Evolutionary conservation across 92 coral and sea anemone genomes (phyloP).

Genomic region (Epizoanthus ramosus): DNA sequence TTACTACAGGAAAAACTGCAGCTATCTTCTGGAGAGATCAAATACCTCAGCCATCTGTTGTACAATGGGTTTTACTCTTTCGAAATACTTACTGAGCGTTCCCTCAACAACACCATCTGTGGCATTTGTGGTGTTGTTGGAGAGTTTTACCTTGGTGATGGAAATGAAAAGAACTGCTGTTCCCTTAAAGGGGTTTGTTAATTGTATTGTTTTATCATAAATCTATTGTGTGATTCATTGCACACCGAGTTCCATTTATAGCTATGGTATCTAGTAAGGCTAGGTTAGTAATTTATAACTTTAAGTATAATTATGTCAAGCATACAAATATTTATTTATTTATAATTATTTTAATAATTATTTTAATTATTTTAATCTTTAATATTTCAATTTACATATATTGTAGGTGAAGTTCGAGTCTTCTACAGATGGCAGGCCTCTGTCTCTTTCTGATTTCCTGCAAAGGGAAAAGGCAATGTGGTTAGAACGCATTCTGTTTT

Average conservation of each 20-base stretch:
- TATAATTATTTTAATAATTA: too few relatives aligned
- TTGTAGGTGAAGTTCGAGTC: constrained; percentile 19
- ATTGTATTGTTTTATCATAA: too few relatives aligned
- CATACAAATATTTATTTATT: too few relatives aligned
- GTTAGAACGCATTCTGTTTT: constrained; percentile 33
- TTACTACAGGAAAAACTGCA: background rate
- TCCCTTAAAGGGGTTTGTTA: constrained; percentile 3
- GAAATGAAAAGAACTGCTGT: constrained; percentile 65
- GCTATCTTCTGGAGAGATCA: constrained; percentile 22
- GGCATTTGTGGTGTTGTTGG: constrained; percentile 59
- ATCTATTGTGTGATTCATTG: too few relatives aligned
- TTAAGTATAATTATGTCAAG: too few relatives aligned
- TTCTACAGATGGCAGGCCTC: constrained; percentile 11
- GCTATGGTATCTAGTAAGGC: too few relatives aligned
- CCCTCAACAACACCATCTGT: constrained; percentile 41
- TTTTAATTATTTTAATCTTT: too few relatives aligned
- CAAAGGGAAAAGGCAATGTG: constrained; percentile 17
- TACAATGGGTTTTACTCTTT: constrained; percentile 50
- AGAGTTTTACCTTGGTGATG: constrained; percentile 66
- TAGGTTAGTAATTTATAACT: too few relatives aligned
- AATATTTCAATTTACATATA: too few relatives aligned
- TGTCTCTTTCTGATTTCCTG: background rate
- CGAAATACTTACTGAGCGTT: constrained; percentile 38
- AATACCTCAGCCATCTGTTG: constrained; percentile 44
- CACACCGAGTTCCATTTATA: too few relatives aligned